Evolutionary conservation across 2,797 vertebrate genomes (phyloP), one percentile per base, ranked within the genome.

Genomic region (Euphonia xanthogaster): DNA sequence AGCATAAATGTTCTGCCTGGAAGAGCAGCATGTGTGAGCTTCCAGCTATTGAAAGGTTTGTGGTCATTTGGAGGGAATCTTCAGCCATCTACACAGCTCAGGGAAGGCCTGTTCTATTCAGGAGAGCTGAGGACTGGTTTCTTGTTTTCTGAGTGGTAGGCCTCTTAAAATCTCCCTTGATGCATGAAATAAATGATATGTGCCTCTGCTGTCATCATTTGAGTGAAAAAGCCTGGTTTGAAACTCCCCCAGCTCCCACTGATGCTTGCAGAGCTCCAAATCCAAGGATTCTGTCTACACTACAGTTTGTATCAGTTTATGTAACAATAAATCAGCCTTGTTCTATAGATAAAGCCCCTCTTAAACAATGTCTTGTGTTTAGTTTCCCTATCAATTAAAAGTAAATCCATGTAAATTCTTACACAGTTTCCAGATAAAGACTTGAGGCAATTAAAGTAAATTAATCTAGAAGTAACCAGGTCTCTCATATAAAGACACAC

Each of bases 41-140:
- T 81, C 74, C 88, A 89, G 88, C 50, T 71, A 90, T 63, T 92
- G 77, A 92, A 92, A 93, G 60, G n/a, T 68, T 87, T 61, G 74
- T 80, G 84, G 61, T 73, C 84, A 50, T 90, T 5, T 73, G 60
- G 77, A 88, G 48, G 60, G 18, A 72, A 79, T 39, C 73, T 82
- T 55, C 63, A 90, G 60, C 57, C 51, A 21, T 58, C 54, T 39
- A 21, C 31, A 37, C 57, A 51, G 77, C 70, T 86, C 54, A 31
- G 65, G 20, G 50, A 65, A 79, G 57, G 75, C 45, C 71, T 39
- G 27, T 80, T 88, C 88, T 65, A 67, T 79, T 83, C 67, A 42
- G 68, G 23, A 61, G 58, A 65, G 62, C 58, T 85, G 79, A 80
- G 85, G 20, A 50, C 13, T 60, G 31, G 53, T 22, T 10, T 37